Evolutionary conservation across 2,113 vertebrate genomes (phyloP), one percentile per base, ranked within the genome.

Genomic region (Todiramphus saurophagus): DNA sequence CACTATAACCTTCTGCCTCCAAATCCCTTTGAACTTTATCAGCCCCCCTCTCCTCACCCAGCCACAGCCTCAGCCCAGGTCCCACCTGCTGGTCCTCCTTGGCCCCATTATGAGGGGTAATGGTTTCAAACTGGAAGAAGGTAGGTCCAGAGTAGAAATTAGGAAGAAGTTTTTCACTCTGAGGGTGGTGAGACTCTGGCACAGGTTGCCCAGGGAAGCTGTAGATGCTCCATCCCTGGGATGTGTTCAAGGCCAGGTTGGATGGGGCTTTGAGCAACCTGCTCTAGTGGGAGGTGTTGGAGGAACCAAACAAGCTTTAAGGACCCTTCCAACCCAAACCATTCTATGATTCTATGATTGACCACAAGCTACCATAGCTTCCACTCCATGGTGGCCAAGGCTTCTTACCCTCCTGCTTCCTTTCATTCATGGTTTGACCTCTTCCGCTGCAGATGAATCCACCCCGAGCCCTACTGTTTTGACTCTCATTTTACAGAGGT

Each of bases 401-500:
- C 23, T 43, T 56, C 68, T 58, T 31, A 28, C 13, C 44, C 35
- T 83, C 79, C 62, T 7, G 1, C 37, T 62, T 89, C 78, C 88
- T 46, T 41, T n/a, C 73, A 30, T 7, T 59, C 83, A 1, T 1
- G 4, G 4, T 2, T n/a, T 60, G 44, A 24, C 16, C 44, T 84
- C 43, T 31, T 55, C 41, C 56, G 58, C 30, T 5, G 0, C 3
- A 1, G 9, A 16, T 0, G 8, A 43, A 13, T 21, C 19, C n/a
- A 28, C 27, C 51, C 21, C 10, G 0, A 8, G 31, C 48, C 60
- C 64, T 11, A 1, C 16, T 14, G 28, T 6, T 18, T 6, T 12
- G 11, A 37, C 43, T 73, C 35, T 10, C 21, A 6, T 4, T 35
- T 66, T 3, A 12, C 5, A 27, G 39, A 37, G 28, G 5, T 56